These are phyloP conservation scores for Amiota communis DNA, from an alignment of 2,888 invertebrate species.

Conservation along the genomic window DNA sequence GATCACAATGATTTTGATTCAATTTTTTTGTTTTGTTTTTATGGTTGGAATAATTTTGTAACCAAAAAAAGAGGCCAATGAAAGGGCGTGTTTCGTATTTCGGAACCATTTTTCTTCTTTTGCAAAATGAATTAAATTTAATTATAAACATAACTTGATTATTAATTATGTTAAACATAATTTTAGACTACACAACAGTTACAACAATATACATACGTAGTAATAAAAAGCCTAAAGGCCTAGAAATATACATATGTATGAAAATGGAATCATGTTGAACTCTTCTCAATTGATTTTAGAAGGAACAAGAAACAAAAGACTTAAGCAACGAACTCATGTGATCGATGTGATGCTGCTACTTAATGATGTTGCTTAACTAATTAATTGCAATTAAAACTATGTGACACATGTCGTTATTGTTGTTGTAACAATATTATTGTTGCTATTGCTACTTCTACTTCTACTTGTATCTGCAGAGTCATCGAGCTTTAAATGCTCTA, in stretches of 20 bases:
- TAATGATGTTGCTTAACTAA: slow-evolving; percentile 36
- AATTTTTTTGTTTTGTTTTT: no score
- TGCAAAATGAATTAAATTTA: slow-evolving; percentile 25
- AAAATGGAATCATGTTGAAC: no score
- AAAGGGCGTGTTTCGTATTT: no score
- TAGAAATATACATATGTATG: no score
- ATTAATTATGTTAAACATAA: no score
- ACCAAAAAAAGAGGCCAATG: no score
- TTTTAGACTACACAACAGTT: no score
- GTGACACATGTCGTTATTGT: slow-evolving; percentile 33
- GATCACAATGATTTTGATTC: no score
- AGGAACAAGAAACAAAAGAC: slow-evolving; percentile 17
- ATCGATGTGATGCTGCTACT: neutral
- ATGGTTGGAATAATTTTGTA: no score
- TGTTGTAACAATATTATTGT: neutral
- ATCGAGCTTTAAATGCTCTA: slow-evolving; percentile 40
- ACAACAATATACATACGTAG: slow-evolving; percentile 31
- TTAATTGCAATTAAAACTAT: slow-evolving; percentile 49
- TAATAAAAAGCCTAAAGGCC: no score
- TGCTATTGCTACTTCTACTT: neutral
- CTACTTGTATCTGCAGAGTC: slow-evolving; percentile 49
- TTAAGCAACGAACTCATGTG: neutral
- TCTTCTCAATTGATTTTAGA: no score
- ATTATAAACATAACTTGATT: slow-evolving; percentile 33
- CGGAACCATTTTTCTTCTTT: no score